Evolutionary conservation across 2,113 vertebrate species (phyloP), one percentile per base, ranked within the genome.

Genomic region (Pituophis catenifer): DNA sequence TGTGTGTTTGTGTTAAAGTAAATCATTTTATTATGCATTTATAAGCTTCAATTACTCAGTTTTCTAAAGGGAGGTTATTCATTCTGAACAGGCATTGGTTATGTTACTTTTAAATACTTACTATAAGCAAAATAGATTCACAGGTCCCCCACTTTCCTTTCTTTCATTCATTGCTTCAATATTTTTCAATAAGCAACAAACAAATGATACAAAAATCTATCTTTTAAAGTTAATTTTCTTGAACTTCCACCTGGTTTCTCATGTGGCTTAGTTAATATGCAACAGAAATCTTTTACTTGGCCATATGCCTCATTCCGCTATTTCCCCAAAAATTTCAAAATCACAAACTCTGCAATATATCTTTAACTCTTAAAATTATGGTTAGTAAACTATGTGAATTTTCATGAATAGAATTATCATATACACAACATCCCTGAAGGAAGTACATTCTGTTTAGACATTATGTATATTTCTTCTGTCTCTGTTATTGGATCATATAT

Each of bases 21-120:
- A 95, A 89, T 93, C 48, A 0, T 90, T 33, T 94, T 59, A 94
- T 55, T 12, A 57, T 53, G 6, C 58, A 75, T 59, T 81, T 33
- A 10, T 38, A 26, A 33, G 29, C 52, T 81, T 57, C 54, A 91
- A 38, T 24, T 13, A 52, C n/a, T 93, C 90, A 62, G 93, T 62
- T 87, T 95, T 91, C 33, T 95, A 48, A 17, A 88, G 62, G 86
- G 89, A 95, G 85, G 17, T 53, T 23, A n/a, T 75, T 93, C 53
- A 19, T 86, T 90, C 44, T 94, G 38, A 95, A 91, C 86, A 44
- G 54, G 58, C 58, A 81, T 52, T 88, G 75, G 19, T 93, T 92
- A 93, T 55, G 26, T 70, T 93, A 95, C 81, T 53, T 57, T 58
- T 90, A 59, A 52, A 38, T 19, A 54, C 1, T 29, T 55, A 26